A percentile compares a stretch with the other conserved stretches of the same genome.
phyloP scores from a whole-genome alignment of 2,888 invertebrate species.

The Graphium colonna region DNA sequence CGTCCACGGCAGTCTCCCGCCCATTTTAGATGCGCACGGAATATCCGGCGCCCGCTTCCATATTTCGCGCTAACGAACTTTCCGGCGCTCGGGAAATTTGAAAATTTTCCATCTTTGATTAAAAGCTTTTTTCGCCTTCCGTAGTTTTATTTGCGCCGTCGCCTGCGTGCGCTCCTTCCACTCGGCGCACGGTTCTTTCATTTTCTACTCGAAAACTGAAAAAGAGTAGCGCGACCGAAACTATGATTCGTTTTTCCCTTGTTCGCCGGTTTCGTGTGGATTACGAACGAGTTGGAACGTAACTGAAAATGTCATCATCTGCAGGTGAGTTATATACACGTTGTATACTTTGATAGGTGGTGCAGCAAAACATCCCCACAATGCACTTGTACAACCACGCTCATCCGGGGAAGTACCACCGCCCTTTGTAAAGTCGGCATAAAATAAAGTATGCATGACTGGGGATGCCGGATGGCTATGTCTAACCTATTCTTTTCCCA shows the following conservation, averaged over 20 bases:
- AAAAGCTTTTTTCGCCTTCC: slow-evolving; percentile 9
- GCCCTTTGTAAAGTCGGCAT: too few species aligned
- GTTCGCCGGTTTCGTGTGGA: neutral
- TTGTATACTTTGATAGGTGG: too few species aligned
- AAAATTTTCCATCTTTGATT: slow-evolving; percentile 23
- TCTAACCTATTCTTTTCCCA: too few species aligned
- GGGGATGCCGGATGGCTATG: too few species aligned
- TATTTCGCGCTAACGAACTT: slow-evolving; percentile 21
- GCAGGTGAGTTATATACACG: too few species aligned
- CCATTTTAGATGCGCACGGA: slow-evolving; percentile 8
- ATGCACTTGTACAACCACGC: too few species aligned
- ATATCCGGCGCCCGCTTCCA: neutral
- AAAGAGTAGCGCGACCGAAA: slow-evolving; percentile 3
- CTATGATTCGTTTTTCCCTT: neutral
- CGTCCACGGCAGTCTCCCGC: too few species aligned
- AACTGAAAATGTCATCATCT: too few species aligned
- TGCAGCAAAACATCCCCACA: too few species aligned
- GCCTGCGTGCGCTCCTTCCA: slow-evolving; percentile 10
- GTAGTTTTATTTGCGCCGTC: neutral
- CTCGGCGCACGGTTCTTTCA: slow-evolving; percentile 14
- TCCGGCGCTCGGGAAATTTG: slow-evolving; percentile 10
- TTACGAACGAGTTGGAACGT: too few species aligned
- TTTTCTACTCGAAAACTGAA: slow-evolving; percentile 14
- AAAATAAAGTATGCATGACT: too few species aligned
- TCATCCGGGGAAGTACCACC: too few species aligned